Conservation (phyloP, 2,797 vertebrate species). For the Sciurus carolinensis region DNA sequence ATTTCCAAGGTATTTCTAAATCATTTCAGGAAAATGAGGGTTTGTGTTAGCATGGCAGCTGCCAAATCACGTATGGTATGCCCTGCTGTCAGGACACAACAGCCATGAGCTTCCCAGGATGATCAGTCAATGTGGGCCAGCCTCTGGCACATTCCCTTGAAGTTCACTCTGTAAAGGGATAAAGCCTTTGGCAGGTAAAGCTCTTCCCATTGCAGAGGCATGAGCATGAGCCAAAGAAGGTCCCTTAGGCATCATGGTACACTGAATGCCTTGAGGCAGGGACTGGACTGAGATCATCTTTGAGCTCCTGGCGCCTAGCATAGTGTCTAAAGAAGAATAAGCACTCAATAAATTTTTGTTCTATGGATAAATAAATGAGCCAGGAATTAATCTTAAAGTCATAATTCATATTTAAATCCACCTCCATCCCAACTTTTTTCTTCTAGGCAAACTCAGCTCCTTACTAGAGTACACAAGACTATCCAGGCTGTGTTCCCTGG, state of each 20-base stretch:
- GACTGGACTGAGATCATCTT: not conserved
- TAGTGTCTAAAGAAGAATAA: not conserved
- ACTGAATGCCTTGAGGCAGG: not conserved
- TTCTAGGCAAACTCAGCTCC: conserved; percentile 38
- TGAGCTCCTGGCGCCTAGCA: conserved; percentile 37
- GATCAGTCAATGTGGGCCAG: conserved; percentile 49
- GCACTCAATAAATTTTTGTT: conserved; percentile 32
- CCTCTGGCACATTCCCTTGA: conserved; percentile 20
- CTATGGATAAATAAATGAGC: conserved; percentile 39
- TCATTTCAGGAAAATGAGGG: conserved; percentile 73
- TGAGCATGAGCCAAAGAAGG: conserved; percentile 27
- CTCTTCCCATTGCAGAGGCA: conserved; percentile 36
- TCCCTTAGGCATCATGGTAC: not conserved
- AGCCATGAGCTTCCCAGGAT: conserved; percentile 3
- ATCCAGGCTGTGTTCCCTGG: not conserved
- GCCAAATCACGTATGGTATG: conserved; percentile 24
- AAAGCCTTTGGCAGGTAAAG: conserved; percentile 61
- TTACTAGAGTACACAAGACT: not conserved
- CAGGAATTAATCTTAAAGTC: conserved; percentile 40
- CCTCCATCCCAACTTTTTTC: not conserved
- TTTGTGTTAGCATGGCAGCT: conserved; percentile 73
- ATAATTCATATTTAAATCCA: conserved; percentile 59
- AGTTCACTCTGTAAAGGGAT: conserved; percentile 9
- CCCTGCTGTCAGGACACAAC: not conserved
- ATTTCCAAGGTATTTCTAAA: conserved; percentile 76